Conservation (phyloP, 2,888 invertebrate species). For the Cheilosia grossa region DNA sequence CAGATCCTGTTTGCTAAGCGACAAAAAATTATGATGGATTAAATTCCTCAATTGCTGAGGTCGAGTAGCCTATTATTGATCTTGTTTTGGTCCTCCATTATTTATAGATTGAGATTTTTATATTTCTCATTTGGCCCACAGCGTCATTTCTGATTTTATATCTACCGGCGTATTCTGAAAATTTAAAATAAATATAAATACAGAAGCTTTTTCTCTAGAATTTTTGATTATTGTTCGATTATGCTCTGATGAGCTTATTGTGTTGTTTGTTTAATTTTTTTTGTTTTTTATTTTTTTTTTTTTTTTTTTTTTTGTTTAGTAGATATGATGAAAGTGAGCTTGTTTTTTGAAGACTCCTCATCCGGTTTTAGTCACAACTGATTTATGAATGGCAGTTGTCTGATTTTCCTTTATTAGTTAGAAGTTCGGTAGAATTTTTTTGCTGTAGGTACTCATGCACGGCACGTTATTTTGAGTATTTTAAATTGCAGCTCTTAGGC, state of each 20-base stretch:
- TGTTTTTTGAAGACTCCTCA: slow-evolving; percentile 28
- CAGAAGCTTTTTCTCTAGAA: slow-evolving; percentile 33
- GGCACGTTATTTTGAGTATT: neutral
- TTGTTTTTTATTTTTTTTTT: slow-evolving; percentile 42
- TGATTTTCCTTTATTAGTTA: slow-evolving; percentile 14
- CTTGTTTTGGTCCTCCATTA: slow-evolving; percentile 47
- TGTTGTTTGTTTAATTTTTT: slow-evolving; percentile 9
- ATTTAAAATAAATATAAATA: slow-evolving; percentile 65
- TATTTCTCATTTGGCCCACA: slow-evolving; percentile 17
- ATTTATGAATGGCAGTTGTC: slow-evolving; percentile 35
- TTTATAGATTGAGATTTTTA: neutral
- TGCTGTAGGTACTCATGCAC: slow-evolving; percentile 25
- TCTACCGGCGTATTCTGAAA: slow-evolving; percentile 56
- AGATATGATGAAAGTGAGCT: slow-evolving; percentile 50
- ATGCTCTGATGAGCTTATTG: slow-evolving; percentile 34
- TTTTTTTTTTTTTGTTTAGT: slow-evolving; percentile 40
- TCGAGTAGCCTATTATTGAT: slow-evolving; percentile 29
- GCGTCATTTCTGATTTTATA: slow-evolving; percentile 13
- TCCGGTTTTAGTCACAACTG: slow-evolving; percentile 67
- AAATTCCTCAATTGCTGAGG: slow-evolving; percentile 55
- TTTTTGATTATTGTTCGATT: slow-evolving; percentile 31
- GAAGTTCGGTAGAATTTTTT: slow-evolving; percentile 31
- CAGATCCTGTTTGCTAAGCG: slow-evolving; percentile 28
- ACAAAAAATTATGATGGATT: slow-evolving; percentile 28
- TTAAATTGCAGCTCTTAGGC: neutral